Base-by-base conservation (phyloP, 2,113 vertebrate genomes). In the Alethe castanea region DNA sequence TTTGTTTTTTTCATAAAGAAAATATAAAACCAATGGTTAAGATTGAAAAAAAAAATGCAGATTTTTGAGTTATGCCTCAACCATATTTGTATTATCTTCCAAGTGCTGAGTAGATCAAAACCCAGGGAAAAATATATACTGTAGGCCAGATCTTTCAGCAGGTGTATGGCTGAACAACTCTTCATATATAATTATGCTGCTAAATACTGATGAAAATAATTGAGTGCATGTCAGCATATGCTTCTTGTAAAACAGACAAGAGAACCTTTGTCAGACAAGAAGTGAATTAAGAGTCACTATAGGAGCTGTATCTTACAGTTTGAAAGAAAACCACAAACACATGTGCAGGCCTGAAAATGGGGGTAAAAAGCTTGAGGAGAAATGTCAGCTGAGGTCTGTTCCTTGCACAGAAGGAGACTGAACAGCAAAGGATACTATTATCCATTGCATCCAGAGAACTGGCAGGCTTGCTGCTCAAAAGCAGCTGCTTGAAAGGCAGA, bases 191-290 rank as follows among this genome's bases (percentile, higher is more conserved):
- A 88, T 90, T 77, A 83, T 0, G 0, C 48, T 88, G 92, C 67
- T 88, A 93, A 95, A 88, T 53, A 64, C 25, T 64, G 67, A 83
- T 90, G 66, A 86, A 77, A 92, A 92, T 28, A 86, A 48, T 3
- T 31, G 81, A 70, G 33, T 71, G 73, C 79, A 95, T 90, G 87
- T 73, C 79, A 86, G 47, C 94, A 95, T 54, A 53, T 93, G 87
- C 44, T 91, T 92, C 6, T 0, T 29, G 64, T 85, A 77, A 80
- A 84, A 74, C 18, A 91, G 62, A 86, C 85, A 90, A 87, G 73
- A 79, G 69, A 72, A 70, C 57, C 57, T 86, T 92, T 92, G 83
- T 89, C 73, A 89, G 84, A 92, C 29, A 61, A 69, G 61, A 95
- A 66, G 72, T 86, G 59, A 70, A 78, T 71, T 84, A 72, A 66